Conservation (phyloP, 2,113 vertebrate species). For the Anarrhichthys ocellatus region DNA sequence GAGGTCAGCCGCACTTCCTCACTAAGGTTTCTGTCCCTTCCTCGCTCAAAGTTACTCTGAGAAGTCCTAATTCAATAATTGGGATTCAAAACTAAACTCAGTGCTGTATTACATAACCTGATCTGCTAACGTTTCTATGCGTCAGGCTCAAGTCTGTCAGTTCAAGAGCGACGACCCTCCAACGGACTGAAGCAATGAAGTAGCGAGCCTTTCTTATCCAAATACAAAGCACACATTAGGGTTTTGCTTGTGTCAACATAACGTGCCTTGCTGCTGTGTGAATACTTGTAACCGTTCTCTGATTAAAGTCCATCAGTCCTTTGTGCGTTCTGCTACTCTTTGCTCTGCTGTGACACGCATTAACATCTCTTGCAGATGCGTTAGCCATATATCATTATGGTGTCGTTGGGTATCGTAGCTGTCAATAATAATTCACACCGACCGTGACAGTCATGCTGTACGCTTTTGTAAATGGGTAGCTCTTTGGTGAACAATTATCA, state of each 20-base stretch:
- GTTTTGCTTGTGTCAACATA: background rate
- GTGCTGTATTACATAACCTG: background rate
- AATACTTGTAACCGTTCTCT: background rate
- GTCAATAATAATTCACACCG: constrained; percentile 24
- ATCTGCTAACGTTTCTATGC: background rate
- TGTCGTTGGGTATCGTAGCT: background rate
- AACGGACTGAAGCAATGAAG: background rate
- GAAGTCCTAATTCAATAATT: background rate
- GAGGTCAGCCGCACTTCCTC: background rate
- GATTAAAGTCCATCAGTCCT: constrained; percentile 4
- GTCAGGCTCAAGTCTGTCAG: background rate
- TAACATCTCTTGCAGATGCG: background rate
- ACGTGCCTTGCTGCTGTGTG: background rate
- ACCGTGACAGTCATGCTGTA: background rate
- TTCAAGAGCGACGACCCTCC: background rate
- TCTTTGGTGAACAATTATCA: constrained; percentile 7
- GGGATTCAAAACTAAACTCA: background rate
- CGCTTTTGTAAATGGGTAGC: background rate
- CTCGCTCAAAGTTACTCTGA: no score
- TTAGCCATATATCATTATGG: constrained; percentile 11
- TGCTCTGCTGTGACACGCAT: background rate
- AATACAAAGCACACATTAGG: constrained; percentile 11
- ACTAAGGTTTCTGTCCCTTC: background rate
- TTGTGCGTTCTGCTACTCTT: constrained; percentile 12
- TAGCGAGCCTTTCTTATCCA: background rate